These are phyloP conservation scores for Drosophila nr. perissopoda DNA, from an alignment of 2,888 invertebrate genomes.

Conservation along the genomic window DNA sequence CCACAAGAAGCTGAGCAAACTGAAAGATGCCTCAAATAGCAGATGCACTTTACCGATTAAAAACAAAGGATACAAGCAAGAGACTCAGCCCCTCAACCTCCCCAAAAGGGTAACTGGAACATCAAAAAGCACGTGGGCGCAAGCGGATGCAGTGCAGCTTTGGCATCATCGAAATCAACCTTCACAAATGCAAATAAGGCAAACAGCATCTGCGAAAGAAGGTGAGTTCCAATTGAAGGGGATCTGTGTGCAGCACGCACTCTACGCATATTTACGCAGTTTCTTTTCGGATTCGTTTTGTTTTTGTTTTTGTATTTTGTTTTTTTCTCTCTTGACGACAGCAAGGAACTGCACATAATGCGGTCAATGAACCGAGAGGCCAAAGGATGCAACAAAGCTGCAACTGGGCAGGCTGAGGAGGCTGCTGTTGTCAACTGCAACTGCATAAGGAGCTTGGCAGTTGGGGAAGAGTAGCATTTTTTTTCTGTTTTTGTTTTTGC, in stretches of 20 bases:
- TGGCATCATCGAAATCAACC: conserved; percentile 55
- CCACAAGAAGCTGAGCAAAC: conserved; percentile 37
- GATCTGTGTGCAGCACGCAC: conserved; percentile 33
- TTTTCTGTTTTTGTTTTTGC: conserved; percentile 41
- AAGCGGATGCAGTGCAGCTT: conserved; percentile 23
- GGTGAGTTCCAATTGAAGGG: conserved; percentile 15
- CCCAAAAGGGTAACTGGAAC: conserved; percentile 47
- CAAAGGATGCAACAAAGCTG: conserved; percentile 49
- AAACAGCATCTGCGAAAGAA: conserved; percentile 45
- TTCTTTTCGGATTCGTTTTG: conserved; percentile 49
- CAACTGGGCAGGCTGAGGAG: conserved; percentile 16
- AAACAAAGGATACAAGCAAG: conserved; percentile 57
- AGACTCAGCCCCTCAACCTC: conserved; percentile 1
- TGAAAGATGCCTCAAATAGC: conserved; percentile 38
- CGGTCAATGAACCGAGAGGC: conserved; percentile 75
- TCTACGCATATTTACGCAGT: conserved; percentile 69
- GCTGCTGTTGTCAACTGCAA: conserved; percentile 37
- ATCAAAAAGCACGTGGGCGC: conserved; percentile 59
- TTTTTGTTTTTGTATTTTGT: conserved; percentile 4
- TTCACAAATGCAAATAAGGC: conserved; percentile 70
- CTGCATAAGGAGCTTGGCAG: conserved; percentile 39
- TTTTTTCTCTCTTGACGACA: conserved; percentile 25
- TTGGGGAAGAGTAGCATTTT: conserved; percentile 7
- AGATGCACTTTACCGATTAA: conserved; percentile 74
- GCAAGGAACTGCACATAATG: conserved; percentile 62